Base-by-base conservation (phyloP, 2,888 invertebrate species). In the Slavum lentiscoides region DNA sequence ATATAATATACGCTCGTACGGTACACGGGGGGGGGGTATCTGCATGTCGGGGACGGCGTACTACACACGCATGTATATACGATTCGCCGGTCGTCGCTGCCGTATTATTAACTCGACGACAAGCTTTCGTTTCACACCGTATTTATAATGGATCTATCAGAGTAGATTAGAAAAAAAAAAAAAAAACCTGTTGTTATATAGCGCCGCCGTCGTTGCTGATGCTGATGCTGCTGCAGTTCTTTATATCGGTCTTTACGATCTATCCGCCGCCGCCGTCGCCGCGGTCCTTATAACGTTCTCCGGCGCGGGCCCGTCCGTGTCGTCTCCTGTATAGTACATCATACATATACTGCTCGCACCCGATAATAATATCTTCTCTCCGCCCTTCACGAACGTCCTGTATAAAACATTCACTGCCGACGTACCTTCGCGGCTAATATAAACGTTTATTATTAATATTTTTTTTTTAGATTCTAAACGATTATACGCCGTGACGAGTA, bases 71-170 rank as follows among this genome's bases (percentile, higher is more conserved):
- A n/a, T 23, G 43, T 61, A 73, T 7, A 7, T 53, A 69, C 59
- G 59, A 59, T 59, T 59, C 67, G 69, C 69, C 53, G 77, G 69
- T 21, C 68, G 61, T 69, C 70, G 61, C 62, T 62, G 77, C 68
- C 21, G 69, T 77, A 62, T 70, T 76, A 77, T 77, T 77, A 77
- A 69, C 77, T 68, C 77, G 77, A 77, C 77, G 77, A 77, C 77
- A 77, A 77, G 77, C 77, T 77, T 77, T 77, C 77, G 53, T 77
- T 77, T 77, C 76, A 76, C 76, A 69, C 76, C 76, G 76, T 68
- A 61, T 76, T 30, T 61, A 53, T 77, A 77, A 77, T 77, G 77
- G 77, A 77, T 76, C 68, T 68, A 76, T 76, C 76, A 76, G 68
- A 77, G 77, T 77, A 69, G 61, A 77, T 69, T 69, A 77, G 62